Evolutionary conservation across 2,113 vertebrate species (phyloP).

Genomic region (Mionectes macconnelli): DNA sequence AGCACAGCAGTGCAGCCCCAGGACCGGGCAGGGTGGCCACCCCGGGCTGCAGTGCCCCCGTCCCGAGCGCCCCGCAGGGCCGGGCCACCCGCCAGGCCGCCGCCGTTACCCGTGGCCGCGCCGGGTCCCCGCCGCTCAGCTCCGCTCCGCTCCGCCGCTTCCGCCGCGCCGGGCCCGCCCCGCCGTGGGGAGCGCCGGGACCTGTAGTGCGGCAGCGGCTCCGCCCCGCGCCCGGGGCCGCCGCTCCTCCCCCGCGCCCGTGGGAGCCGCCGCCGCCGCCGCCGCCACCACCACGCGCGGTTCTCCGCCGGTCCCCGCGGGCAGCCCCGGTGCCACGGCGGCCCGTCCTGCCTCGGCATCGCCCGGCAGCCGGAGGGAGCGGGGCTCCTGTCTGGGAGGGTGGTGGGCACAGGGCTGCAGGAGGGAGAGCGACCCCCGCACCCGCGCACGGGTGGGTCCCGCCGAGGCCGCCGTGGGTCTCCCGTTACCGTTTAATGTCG

Average conservation of each 20-base stretch:
- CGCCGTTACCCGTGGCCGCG: neutral
- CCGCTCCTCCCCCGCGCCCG: neutral
- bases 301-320: no score
- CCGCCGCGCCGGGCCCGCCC: neutral
- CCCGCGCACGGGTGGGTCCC: no score
- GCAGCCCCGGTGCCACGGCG: neutral
- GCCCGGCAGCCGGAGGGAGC: neutral
- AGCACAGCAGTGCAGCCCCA: neutral
- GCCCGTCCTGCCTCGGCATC: neutral
- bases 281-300: no score
- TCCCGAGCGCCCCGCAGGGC: neutral
- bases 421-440: no score
- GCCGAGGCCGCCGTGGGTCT: neutral
- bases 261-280: no score
- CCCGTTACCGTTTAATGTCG: neutral
- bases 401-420: neutral
- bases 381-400: neutral
- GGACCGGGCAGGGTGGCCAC: neutral
- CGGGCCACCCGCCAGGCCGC: neutral
- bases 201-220: neutral
- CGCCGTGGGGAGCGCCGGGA: slow-evolving; percentile 2
- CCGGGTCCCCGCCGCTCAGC: neutral
- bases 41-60: neutral
- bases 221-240: neutral
- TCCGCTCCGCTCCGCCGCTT: neutral